Evolutionary conservation across 1,140 invertebrate genomes (phyloP).

Genomic region (Drosophila rufa): DNA sequence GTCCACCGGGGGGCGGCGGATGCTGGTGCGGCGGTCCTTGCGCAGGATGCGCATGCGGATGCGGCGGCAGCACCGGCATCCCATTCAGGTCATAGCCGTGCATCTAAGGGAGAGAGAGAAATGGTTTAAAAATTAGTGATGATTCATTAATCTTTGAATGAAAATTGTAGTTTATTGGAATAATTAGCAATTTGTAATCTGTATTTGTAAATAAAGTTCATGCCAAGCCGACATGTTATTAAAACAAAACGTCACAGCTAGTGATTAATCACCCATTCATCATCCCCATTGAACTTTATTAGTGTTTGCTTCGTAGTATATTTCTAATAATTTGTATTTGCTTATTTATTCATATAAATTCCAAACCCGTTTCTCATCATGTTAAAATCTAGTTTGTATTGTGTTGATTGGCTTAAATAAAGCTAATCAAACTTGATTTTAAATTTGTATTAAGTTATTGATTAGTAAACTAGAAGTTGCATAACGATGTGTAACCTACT

Average conservation of each 20-base stretch:
- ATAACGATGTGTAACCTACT: not conserved
- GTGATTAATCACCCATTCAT: slow-evolving; percentile 3
- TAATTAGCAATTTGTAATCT: not conserved
- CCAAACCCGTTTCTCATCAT: not conserved
- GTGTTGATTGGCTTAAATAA: slow-evolving; percentile 4
- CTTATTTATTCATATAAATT: not conserved
- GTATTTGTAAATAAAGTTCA: not conserved
- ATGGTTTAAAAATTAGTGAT: not conserved
- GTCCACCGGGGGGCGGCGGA: slow-evolving; percentile 33
- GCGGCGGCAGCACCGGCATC: slow-evolving; percentile 85
- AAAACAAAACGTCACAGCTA: not conserved
- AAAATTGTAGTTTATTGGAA: not conserved
- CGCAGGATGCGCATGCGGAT: slow-evolving; percentile 84
- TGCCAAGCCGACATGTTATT: not conserved
- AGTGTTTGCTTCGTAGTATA: not conserved
- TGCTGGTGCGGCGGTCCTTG: slow-evolving; percentile 59
- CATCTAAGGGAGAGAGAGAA: slow-evolving; percentile 88
- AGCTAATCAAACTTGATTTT: slow-evolving; percentile 1
- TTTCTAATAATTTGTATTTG: not conserved
- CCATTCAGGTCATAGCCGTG: slow-evolving; percentile 93
- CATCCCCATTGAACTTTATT: not conserved
- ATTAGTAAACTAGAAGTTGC: not conserved
- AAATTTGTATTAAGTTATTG: not conserved
- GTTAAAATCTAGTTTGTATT: not conserved
- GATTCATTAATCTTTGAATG: not conserved